Base-by-base conservation (phyloP, 2,797 vertebrate genomes). In the Pseudopleuronectes americanus region DNA sequence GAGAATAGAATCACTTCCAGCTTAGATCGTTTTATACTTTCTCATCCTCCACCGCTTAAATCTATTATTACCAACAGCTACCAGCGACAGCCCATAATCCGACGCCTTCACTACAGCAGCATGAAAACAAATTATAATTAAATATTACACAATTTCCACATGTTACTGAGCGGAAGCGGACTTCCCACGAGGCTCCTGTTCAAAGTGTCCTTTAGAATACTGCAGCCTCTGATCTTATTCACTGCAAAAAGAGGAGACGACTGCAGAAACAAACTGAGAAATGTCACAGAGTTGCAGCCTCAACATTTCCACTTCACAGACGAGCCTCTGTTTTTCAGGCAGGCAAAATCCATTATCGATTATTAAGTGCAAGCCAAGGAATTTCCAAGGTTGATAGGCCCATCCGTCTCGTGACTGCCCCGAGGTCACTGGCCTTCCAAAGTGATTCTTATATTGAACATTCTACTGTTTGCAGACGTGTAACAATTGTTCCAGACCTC, bases 41-140 rank as follows among this genome's bases (percentile, higher is more conserved):
- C 66, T 78, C 26, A 70, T 77, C 74, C 57, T 82, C 43, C 76
- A 58, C 57, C 61, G 68, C 49, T 23, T 49, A 45, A 71, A 72
- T 80, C 75, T 78, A 76, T 84, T 79, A 82, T 85, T 77, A 80
- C 64, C 49, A 71, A 59, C 19, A 76, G 61, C 48, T 31, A 67
- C 43, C 51, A 74, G 71, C 68, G 73, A 66, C 62, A 68, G 48
- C 48, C 45, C 22, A 16, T 62, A 19, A 45, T 45, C 14, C 43
- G 5, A 68, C 13, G 2, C 57, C 54, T 71, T 77, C 71, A 71
- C 60, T 60, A 23, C 54, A 14, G 71, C 58, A 71, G 74, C 45
- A 62, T 74, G 51, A 76, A 74, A 64, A 56, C 57, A 72, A 74
- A 63, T 17, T 45, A 66, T 57, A 62, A 80, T 52, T 48, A 22